Percentiles rank a stretch among this genome's conserved stretches.
phyloP scores from a whole-genome alignment of 2,797 vertebrate genomes.

The Microtus californicus region DNA sequence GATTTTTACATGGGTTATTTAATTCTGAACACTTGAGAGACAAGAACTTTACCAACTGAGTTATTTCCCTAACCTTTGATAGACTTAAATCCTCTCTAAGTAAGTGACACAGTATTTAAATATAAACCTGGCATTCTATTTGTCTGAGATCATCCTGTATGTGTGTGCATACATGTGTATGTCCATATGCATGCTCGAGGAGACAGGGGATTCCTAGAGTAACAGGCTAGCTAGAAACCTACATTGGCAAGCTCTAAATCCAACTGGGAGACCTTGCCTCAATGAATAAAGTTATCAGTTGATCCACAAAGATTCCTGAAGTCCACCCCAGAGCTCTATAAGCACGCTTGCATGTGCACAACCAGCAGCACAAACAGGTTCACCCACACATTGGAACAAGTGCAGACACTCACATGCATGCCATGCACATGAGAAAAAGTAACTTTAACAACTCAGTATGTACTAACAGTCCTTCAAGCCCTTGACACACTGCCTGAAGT shows the following conservation, averaged over 20 bases:
- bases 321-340: background rate
- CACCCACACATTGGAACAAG: background rate
- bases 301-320: background rate
- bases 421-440: background rate
- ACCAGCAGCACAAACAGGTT: background rate
- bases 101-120: background rate
- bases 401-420: background rate
- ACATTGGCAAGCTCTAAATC: background rate
- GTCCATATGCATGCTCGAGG: background rate
- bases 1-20: background rate
- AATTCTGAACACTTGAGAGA: background rate
- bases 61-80: background rate
- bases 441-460: background rate
- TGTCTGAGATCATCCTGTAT: background rate
- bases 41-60: background rate
- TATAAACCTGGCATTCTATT: background rate
- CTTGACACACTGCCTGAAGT: background rate
- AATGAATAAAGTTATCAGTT: background rate
- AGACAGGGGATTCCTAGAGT: background rate
- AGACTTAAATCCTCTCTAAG: background rate
- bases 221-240: background rate
- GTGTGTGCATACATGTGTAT: background rate
- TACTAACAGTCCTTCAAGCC: background rate
- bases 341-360: background rate
- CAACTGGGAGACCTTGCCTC: background rate